These are phyloP conservation scores for Diarsia rubi DNA, from an alignment of 2,888 invertebrate species.

Conservation along the genomic window DNA sequence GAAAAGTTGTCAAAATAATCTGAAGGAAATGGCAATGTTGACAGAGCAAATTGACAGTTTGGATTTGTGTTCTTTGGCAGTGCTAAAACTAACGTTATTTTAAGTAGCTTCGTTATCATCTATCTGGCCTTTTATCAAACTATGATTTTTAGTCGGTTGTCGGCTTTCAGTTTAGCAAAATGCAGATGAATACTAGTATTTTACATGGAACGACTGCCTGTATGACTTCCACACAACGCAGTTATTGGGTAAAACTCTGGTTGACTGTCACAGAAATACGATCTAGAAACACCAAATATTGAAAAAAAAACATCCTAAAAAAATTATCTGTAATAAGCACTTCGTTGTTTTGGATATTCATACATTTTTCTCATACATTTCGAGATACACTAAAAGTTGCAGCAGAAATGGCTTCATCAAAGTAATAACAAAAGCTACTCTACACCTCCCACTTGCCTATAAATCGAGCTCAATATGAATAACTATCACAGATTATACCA, in stretches of 20 bases:
- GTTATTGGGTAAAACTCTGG: not conserved
- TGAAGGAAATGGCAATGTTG: slow-evolving; percentile 52
- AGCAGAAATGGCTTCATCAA: not conserved
- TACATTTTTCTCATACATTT: not conserved
- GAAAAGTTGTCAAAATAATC: slow-evolving; percentile 54
- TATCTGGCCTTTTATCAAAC: not conserved
- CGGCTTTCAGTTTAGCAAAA: not conserved
- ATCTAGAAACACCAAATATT: not conserved
- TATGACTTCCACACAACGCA: not conserved
- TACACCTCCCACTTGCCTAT: slow-evolving; percentile 70
- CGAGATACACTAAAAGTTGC: not conserved
- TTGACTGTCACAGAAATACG: not conserved
- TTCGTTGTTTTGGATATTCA: not conserved
- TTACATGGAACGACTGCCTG: not conserved
- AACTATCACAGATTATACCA: slow-evolving; percentile 87
- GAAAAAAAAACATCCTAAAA: not conserved
- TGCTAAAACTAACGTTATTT: slow-evolving; percentile 5
- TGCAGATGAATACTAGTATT: not conserved
- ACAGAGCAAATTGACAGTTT: slow-evolving; percentile 29
- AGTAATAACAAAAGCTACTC: slow-evolving; percentile 70
- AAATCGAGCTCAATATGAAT: slow-evolving; percentile 85
- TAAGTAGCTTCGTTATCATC: not conserved
- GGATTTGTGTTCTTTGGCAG: slow-evolving; percentile 11
- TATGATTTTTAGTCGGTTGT: not conserved
- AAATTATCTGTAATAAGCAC: not conserved